These are phyloP conservation scores for Gallinago stenura DNA, from an alignment of 2,797 vertebrate species.

Conservation along the genomic window DNA sequence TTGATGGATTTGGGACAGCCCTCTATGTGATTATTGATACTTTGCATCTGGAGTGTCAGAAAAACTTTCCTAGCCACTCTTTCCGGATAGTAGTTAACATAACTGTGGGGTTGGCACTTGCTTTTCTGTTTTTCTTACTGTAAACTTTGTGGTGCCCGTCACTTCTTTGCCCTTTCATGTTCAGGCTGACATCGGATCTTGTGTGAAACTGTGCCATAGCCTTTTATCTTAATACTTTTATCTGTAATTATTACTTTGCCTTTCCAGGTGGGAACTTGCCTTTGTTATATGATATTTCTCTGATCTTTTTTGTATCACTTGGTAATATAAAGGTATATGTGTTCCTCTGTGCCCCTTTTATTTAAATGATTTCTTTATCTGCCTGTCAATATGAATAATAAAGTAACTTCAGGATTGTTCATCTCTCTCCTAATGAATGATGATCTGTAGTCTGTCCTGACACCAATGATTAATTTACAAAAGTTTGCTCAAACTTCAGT, in stretches of 20 bases:
- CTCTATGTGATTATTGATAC: background rate
- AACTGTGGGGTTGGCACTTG: background rate
- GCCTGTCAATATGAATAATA: background rate
- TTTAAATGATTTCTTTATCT: background rate
- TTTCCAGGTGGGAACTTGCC: background rate
- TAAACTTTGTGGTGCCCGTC: background rate
- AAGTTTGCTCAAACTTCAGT: slow-evolving; percentile 11
- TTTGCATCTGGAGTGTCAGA: background rate
- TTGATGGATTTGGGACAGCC: background rate
- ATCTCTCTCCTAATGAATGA: background rate
- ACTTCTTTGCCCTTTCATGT: background rate
- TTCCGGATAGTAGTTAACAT: background rate
- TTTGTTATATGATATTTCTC: background rate
- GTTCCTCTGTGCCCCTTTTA: background rate
- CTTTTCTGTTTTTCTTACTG: background rate
- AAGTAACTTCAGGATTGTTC: background rate
- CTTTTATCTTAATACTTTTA: slow-evolving; percentile 18
- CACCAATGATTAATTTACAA: background rate
- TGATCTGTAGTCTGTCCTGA: background rate
- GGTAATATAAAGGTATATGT: background rate
- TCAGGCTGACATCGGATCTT: background rate
- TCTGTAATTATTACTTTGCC: background rate
- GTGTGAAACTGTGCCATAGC: background rate
- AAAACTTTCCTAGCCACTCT: background rate
- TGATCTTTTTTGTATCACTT: background rate